A percentile compares a stretch with the other conserved stretches of the same genome.
Evolutionary conservation across 1,140 invertebrate species (phyloP).

Genomic region (Procambarus virginalis): DNA sequence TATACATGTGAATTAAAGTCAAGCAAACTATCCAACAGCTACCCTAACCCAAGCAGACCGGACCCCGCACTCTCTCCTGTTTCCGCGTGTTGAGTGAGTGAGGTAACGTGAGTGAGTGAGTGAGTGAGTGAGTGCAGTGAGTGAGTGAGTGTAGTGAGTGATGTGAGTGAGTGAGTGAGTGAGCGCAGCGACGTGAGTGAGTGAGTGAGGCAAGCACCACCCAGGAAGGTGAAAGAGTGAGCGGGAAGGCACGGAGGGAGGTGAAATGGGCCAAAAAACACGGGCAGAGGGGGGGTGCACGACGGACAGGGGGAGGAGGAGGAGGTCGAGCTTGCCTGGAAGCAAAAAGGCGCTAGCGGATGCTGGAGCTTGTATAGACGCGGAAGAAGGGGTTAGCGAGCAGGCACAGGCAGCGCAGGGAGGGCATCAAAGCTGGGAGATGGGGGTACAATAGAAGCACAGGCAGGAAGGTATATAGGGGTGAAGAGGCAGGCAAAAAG

Average conservation of each 20-base stretch:
- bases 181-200: no score
- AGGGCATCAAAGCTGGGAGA: neutral
- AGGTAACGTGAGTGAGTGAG: neutral
- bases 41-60: neutral
- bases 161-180: no score
- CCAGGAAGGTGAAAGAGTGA: neutral
- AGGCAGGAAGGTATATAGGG: neutral
- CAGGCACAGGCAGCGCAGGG: neutral
- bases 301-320: no score
- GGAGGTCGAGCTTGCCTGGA: no score
- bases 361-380: constrained; percentile 7
- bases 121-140: no score
- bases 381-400: neutral
- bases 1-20: neutral
- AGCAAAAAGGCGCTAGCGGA: neutral
- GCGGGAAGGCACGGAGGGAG: neutral
- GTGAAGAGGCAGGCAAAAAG: neutral
- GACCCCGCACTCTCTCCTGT: neutral
- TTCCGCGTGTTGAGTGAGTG: neutral
- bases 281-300: no score
- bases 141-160: neutral
- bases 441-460: neutral
- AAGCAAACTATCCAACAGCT: neutral
- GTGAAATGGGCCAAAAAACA: neutral
- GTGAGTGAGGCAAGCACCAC: neutral